phyloP scores from a whole-genome alignment of 2,113 vertebrate genomes.

The Smithornis capensis region DNA sequence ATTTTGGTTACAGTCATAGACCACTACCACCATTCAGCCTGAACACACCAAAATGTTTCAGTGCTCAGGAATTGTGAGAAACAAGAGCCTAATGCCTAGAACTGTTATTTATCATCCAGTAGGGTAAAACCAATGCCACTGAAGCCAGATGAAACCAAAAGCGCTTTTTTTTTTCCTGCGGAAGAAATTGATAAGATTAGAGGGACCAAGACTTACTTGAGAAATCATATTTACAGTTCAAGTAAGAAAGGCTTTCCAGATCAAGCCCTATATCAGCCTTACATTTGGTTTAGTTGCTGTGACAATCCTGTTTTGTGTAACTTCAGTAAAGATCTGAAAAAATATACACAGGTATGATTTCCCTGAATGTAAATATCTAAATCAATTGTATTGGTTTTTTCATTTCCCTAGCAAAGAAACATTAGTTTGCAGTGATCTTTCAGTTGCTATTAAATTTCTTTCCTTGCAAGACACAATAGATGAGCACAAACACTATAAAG shows the following conservation, averaged over 20 bases:
- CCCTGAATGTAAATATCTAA: neutral
- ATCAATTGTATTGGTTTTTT: neutral
- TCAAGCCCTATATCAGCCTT: neutral
- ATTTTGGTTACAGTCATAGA: neutral
- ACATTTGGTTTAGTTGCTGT: neutral
- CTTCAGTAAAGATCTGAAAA: neutral
- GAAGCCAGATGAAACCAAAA: neutral
- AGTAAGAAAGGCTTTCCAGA: neutral
- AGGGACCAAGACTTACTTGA: neutral
- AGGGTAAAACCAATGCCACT: neutral
- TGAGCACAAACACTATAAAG: neutral
- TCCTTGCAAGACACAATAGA: neutral
- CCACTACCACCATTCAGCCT: neutral
- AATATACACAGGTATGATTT: neutral
- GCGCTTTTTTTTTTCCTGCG: neutral
- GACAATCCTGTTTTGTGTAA: neutral
- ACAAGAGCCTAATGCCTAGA: neutral
- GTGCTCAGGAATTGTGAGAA: neutral
- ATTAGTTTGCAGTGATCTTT: neutral
- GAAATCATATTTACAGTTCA: neutral
- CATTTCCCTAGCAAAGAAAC: neutral
- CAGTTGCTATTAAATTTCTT: neutral
- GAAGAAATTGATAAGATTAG: neutral
- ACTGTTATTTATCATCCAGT: neutral
- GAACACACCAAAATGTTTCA: neutral